phyloP scores from a whole-genome alignment of 2,888 invertebrate species.

The Apotomis betuletana region DNA sequence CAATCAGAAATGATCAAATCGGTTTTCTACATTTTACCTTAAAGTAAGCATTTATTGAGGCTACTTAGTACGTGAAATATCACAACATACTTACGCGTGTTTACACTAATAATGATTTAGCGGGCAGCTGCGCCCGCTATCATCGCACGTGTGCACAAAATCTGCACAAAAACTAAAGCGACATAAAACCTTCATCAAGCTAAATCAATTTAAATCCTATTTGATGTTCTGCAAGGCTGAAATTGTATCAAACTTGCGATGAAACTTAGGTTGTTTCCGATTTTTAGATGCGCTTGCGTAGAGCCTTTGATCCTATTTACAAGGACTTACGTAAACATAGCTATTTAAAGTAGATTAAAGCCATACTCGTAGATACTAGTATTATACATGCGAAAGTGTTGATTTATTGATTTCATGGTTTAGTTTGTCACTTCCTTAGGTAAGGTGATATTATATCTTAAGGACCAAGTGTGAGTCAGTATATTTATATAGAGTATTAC shows the following conservation, averaged over 20 bases:
- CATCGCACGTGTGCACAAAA: constrained; percentile 24
- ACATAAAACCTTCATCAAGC: background rate
- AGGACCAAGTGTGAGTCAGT: too few species aligned
- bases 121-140: constrained; percentile 17
- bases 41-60: constrained; percentile 17
- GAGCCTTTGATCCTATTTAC: constrained; percentile 19
- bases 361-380: too few species aligned
- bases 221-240: background rate
- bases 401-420: too few species aligned
- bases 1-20: constrained; percentile 5
- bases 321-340: constrained; percentile 3
- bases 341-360: background rate
- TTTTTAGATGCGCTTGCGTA: background rate
- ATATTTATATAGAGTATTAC: too few species aligned
- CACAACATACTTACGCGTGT: constrained; percentile 43
- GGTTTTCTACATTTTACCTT: background rate
- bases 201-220: background rate
- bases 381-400: too few species aligned
- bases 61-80: constrained; percentile 58
- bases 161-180: background rate
- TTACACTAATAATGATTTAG: constrained; percentile 29
- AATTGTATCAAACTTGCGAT: background rate
- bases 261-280: background rate
- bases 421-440: too few species aligned
- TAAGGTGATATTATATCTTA: too few species aligned